These are phyloP conservation scores for Syritta pipiens DNA, from an alignment of 2,888 invertebrate genomes.

Conservation along the genomic window DNA sequence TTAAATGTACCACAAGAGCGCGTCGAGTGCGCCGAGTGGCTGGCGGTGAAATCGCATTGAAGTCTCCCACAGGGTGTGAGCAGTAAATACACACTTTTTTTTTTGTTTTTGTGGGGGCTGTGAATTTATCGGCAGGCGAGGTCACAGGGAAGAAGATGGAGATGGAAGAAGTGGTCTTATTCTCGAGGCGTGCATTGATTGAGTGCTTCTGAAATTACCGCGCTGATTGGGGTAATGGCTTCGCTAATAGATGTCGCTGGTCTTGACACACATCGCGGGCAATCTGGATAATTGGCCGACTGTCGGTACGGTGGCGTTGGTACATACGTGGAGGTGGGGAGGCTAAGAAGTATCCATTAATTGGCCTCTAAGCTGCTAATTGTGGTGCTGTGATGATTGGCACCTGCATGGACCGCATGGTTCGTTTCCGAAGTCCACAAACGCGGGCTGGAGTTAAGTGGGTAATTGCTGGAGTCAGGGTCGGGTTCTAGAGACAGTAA, in stretches of 20 bases:
- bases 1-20: not conserved
- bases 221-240: not conserved
- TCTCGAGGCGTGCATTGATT: no score
- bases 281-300: constrained; percentile 20
- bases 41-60: constrained; percentile 11
- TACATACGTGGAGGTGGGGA: no score
- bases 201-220: no score
- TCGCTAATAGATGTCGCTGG: constrained; percentile 38
- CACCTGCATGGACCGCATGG: not conserved
- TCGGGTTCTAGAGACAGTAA: no score
- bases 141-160: constrained; percentile 15
- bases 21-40: no score
- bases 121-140: constrained; percentile 10
- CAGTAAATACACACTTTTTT: not conserved
- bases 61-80: constrained; percentile 1
- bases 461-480: no score
- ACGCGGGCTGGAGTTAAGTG: not conserved
- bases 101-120: not conserved
- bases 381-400: constrained; percentile 9
- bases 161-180: no score
- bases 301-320: no score
- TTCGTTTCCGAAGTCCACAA: not conserved
- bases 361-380: constrained; percentile 24
- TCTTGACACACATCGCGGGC: constrained; percentile 43
- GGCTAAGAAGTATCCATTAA: constrained; percentile 32